Conservation (phyloP, 2,797 vertebrate species). For the Hippoglossus hippoglossus region DNA sequence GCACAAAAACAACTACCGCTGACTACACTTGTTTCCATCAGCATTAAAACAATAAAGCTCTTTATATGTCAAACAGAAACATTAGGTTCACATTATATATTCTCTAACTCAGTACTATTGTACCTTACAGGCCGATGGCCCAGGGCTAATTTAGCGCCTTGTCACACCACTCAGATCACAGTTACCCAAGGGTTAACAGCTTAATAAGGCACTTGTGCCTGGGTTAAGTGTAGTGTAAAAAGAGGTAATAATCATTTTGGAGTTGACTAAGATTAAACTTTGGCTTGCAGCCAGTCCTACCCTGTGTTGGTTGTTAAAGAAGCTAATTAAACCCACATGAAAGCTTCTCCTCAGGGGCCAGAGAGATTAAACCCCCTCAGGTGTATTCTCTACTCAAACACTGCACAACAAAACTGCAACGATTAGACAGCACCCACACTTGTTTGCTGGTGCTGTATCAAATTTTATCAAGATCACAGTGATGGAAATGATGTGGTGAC, state of each 20-base stretch:
- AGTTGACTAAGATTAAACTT: slow-evolving; percentile 72
- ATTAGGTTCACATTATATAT: slow-evolving; percentile 1
- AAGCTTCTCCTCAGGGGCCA: slow-evolving; percentile 70
- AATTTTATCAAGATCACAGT: slow-evolving; percentile 35
- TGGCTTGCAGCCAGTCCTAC: slow-evolving; percentile 67
- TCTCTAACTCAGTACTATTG: slow-evolving; percentile 1
- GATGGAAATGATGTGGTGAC: slow-evolving; percentile 32
- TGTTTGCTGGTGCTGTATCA: slow-evolving; percentile 31
- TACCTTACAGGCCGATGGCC: not conserved
- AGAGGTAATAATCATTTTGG: slow-evolving; percentile 76
- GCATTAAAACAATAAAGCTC: not conserved
- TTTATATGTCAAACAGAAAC: slow-evolving; percentile 6
- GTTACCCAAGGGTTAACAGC: slow-evolving; percentile 62
- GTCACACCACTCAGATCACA: slow-evolving; percentile 36
- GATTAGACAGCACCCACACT: slow-evolving; percentile 38
- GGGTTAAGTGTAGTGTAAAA: slow-evolving; percentile 76
- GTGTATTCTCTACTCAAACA: slow-evolving; percentile 50
- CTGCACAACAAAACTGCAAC: slow-evolving; percentile 46
- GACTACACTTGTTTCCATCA: not conserved
- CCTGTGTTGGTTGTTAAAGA: slow-evolving; percentile 75
- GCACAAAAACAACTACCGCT: not conserved
- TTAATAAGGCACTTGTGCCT: slow-evolving; percentile 67
- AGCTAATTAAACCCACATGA: slow-evolving; percentile 82
- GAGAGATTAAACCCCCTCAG: slow-evolving; percentile 69
- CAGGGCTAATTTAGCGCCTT: slow-evolving; percentile 42